Evolutionary conservation across 1,140 invertebrate species (phyloP), one percentile per base, ranked within the genome.

Genomic region (Steinernema khuongi): DNA sequence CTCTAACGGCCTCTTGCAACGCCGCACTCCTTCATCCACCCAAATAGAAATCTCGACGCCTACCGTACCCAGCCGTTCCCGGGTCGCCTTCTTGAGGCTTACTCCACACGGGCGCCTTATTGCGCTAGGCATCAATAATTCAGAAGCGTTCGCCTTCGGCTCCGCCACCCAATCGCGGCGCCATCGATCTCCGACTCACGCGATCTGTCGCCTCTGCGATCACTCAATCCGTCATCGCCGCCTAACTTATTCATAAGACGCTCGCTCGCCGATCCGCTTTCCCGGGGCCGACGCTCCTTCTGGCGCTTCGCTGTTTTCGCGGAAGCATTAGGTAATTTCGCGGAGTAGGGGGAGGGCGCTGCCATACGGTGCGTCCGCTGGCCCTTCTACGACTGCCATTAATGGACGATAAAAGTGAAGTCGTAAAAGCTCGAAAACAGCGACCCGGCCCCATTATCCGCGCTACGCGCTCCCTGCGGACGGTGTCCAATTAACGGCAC

Each of bases 201-300:
- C 50, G 50, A 60, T 60, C 50, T 60, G 50, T 60, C 50, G 50
- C 50, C 26, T 60, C 50, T 60, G 22, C 22, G 50, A 60, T 60
- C 50, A 26, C 50, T 60, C 50, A 60, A 60, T 60, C 26, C 50
- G 26, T 60, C 50, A 60, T 60, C 50, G 4, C 11, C 50, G 7
- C 22, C 22, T 60, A 41, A 60, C 19, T 60, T 60, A 60, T 60
- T 60, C 50, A 60, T 60, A 60, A 60, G 50, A 60, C 50, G 50
- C 50, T 60, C 50, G 11, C 50, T 60, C 14, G 26, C 50, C 14
- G 22, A 7, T 7, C 50, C 50, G 50, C 11, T 7, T 22, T 26
- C 50, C 2, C 26, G 14, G 26, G 26, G 26, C 4, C 50, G 4
- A 22, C 7, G 14, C 19, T 60, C 36, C 36, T 41, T 41, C n/a